Conservation (phyloP, 2,888 invertebrate genomes). For the Stenichneumon culpator region DNA sequence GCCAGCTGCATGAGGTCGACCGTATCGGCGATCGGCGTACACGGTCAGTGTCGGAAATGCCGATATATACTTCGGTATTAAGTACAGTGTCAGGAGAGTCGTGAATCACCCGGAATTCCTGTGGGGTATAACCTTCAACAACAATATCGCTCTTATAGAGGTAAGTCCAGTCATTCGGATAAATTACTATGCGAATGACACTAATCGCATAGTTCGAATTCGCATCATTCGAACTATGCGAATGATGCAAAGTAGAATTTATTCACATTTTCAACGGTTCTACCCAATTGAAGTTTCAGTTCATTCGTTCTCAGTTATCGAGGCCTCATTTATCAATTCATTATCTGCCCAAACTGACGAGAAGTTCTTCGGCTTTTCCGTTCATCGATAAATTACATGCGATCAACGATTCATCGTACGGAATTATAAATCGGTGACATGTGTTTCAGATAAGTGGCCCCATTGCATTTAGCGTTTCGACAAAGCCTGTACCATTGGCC, state of each 20-base stretch:
- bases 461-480: conserved; percentile 35
- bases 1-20: conserved; percentile 49
- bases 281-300: neutral
- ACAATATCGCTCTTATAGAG: conserved; percentile 84
- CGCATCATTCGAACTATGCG: no score
- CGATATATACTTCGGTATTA: conserved; percentile 68
- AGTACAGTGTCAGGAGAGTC: conserved; percentile 62
- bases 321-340: no score
- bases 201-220: no score
- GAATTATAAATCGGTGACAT: conserved; percentile 34
- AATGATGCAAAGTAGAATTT: neutral
- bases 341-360: no score
- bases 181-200: no score
- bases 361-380: no score
- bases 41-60: conserved; percentile 75
- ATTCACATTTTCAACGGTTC: neutral
- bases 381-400: no score
- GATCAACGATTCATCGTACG: neutral
- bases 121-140: conserved; percentile 83
- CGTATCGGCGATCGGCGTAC: conserved; percentile 8
- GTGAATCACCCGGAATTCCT: conserved; percentile 82
- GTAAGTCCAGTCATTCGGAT: conserved; percentile 67
- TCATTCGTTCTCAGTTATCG: no score
- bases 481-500: conserved; percentile 64
- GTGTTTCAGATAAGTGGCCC: conserved; percentile 15